Evolutionary conservation across 2,113 vertebrate genomes (phyloP).

Genomic region (Rhabdomys dilectus): DNA sequence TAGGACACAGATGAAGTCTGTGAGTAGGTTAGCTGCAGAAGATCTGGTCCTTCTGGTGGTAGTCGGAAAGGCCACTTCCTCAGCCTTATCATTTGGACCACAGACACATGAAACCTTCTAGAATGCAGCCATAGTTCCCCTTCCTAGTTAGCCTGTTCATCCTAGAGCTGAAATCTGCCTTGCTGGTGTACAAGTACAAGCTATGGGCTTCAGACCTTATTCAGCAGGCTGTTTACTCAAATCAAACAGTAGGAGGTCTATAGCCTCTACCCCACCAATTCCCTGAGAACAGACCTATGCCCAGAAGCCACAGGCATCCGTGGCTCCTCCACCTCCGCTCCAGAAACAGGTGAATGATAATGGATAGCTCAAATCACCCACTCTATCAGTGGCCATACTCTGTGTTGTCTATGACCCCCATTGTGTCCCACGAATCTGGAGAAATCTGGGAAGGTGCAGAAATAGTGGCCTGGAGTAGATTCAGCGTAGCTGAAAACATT

Average conservation of each 20-base stretch:
- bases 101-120: not conserved
- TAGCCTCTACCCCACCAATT: too few species aligned
- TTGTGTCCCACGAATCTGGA: not conserved
- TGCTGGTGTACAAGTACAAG: not conserved
- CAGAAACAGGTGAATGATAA: not conserved
- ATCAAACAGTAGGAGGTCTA: not conserved
- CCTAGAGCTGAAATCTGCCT: not conserved
- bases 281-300: not conserved
- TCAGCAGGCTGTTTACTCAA: not conserved
- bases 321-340: too few species aligned
- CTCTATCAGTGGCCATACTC: not conserved
- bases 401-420: not conserved
- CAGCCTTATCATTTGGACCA: not conserved
- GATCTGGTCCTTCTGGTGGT: slow-evolving; percentile 26
- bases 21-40: slow-evolving; percentile 60
- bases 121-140: not conserved
- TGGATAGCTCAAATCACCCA: not conserved
- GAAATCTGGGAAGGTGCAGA: not conserved
- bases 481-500: accelerated
- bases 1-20: slow-evolving; percentile 37
- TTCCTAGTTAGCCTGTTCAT: not conserved
- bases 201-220: not conserved
- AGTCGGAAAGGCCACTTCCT: slow-evolving; percentile 45
- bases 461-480: not conserved
- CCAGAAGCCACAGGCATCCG: not conserved